Evolutionary conservation across 1,140 invertebrate species (phyloP).

Genomic region (Latrodectus geometricus): DNA sequence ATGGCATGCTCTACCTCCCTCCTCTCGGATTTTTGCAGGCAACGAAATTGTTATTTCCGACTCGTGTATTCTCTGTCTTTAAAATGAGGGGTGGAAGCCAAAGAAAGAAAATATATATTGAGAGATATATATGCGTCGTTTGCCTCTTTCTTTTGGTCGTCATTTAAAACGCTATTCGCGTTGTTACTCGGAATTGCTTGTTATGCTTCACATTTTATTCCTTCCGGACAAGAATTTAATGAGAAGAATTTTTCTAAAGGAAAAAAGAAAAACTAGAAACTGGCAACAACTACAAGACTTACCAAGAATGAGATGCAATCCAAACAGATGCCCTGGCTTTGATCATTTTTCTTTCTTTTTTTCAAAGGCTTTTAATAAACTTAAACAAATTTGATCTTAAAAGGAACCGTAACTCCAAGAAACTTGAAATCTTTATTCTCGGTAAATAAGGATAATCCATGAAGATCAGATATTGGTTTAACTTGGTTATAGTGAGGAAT

Average conservation of each 20-base stretch:
- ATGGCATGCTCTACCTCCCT: neutral
- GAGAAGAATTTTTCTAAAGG: slow-evolving; percentile 18
- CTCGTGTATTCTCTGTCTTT: neutral
- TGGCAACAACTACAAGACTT: neutral
- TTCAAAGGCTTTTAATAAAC: slow-evolving; percentile 9
- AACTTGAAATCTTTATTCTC: slow-evolving; percentile 14
- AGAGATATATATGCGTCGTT: neutral
- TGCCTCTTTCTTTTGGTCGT: neutral
- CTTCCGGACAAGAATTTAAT: slow-evolving; percentile 36
- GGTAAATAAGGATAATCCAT: slow-evolving; percentile 47
- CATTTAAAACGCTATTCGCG: slow-evolving; percentile 27
- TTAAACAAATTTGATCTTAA: slow-evolving; percentile 41
- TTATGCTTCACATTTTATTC: slow-evolving; percentile 42
- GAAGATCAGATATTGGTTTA: neutral
- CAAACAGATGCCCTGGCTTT: neutral
- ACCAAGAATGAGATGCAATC: neutral
- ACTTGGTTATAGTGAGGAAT: neutral
- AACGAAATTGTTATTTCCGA: slow-evolving; percentile 35
- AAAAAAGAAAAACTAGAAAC: slow-evolving; percentile 30
- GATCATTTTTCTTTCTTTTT: neutral
- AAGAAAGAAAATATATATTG: neutral
- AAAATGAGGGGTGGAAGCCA: neutral
- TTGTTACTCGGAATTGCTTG: slow-evolving; percentile 29
- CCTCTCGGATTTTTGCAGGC: neutral
- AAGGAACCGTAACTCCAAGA: slow-evolving; percentile 17